Conservation (phyloP, 2,113 vertebrate genomes). For the Xiphias gladius region DNA sequence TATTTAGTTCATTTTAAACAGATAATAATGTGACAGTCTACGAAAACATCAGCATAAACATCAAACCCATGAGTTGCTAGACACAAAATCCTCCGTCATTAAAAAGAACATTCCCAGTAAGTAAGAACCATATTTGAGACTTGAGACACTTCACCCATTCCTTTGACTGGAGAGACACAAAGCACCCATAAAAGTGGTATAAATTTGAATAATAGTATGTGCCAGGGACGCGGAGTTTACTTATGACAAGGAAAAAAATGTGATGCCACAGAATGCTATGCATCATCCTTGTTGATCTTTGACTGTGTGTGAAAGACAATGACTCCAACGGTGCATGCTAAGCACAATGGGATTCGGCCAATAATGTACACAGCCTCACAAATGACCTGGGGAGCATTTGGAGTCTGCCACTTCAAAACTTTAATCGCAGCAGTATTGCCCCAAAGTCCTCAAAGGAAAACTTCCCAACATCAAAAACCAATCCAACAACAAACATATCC, state of each 20-base stretch:
- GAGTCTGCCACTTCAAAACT: conserved; percentile 55
- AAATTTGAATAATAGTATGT: conserved; percentile 72
- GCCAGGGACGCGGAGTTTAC: conserved; percentile 61
- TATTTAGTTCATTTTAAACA: conserved; percentile 31
- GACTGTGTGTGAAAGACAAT: conserved; percentile 60
- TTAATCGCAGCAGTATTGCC: conserved; percentile 50
- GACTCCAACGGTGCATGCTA: conserved; percentile 30
- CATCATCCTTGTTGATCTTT: conserved; percentile 70
- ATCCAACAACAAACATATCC: conserved; percentile 65
- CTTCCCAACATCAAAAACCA: conserved; percentile 59
- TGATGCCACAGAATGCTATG: conserved; percentile 51
- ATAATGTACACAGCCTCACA: conserved; percentile 47
- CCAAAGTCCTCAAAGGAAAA: conserved; percentile 59
- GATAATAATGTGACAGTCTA: conserved; percentile 10
- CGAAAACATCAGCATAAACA: conserved; percentile 39
- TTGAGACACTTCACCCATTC: conserved; percentile 27
- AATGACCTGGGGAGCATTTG: conserved; percentile 60
- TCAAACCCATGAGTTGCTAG: conserved; percentile 27
- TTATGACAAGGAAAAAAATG: conserved; percentile 65
- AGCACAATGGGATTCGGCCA: conserved; percentile 44
- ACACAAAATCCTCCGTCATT: conserved; percentile 34
- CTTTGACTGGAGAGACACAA: conserved; percentile 45
- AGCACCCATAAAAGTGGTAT: conserved; percentile 57
- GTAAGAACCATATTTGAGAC: conserved; percentile 12
- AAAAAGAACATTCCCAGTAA: conserved; percentile 33